Base-by-base conservation (phyloP, 2,797 vertebrate genomes). In the Caiman crocodilus region DNA sequence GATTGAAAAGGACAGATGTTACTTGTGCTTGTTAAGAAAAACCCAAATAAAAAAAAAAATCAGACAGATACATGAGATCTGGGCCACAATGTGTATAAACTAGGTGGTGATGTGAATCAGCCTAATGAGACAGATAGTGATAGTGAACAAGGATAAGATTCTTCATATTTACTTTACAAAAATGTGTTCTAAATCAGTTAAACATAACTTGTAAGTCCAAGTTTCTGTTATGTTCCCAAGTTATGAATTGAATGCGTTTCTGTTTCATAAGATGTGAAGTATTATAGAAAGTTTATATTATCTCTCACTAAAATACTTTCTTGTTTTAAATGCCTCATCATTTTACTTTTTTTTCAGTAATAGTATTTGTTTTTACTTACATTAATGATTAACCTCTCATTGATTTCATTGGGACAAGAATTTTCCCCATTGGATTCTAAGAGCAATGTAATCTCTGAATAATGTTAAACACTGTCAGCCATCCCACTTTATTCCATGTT, bases 1-100 rank as follows among this genome's bases (percentile, higher is more conserved):
- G 92, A 94, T 90, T 97, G 95, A 97, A 97, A 97, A 96, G 95
- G 96, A 97, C 98, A 98, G 97, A 98, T 98, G 98, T 97, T 98
- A 94, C 94, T 94, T 89, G 90, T 78, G 55, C 85, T 95, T 92
- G 89, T 87, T 93, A 96, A 97, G 96, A 76, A 15, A 76, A 58
- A 92, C 42, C 42, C 69, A 25, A 2, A 20, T 73, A 81, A 88
- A 79, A n/a, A 88, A 92, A 93, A 93, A 88, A 79, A 77, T 28
- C 17, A 77, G 50, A 85, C 42, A 88, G 28, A 94, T 30, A 18
- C 55, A 3, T 57, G 61, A 93, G 85, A 88, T 92, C 74, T 77
- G 76, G 88, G 61, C 67, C 32, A 35, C 85, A 85, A 57, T 84
- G 69, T 91, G 58, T 80, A 87, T 28, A 91, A 81, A 79, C 17